Base-by-base conservation (phyloP, 2,113 vertebrate species). In the Dipodomys stephensi region DNA sequence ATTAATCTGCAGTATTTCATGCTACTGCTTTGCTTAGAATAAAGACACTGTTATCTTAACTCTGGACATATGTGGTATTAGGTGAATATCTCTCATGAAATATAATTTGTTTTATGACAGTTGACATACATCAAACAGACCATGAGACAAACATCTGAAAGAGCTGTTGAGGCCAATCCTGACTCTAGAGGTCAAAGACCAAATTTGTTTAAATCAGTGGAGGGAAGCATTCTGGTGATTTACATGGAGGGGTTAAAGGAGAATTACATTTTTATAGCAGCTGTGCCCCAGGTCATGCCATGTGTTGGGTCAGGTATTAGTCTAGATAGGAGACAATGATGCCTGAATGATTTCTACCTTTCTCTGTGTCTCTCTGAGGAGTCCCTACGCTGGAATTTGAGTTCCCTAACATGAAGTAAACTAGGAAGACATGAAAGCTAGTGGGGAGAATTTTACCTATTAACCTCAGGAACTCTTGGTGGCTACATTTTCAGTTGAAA, bases 201-300 rank as follows among this genome's bases (percentile, higher is more conserved):
- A 96, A 96, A 96, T 97, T 96, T 97, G 95, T 95, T 94, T 96
- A 94, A 96, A 92, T 97, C 92, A 93, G 82, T 87, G 32, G 49
- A 92, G 85, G 82, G 90, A 97, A 94, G 87, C 46, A 78, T 84
- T 91, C 64, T 76, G 11, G 76, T 97, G 94, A 97, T 97, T 97
- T 97, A 97, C 82, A n/a, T 53, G 32, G 71, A 96, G 44, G 13
- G 92, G 82, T 93, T 96, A 93, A 94, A 97, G 90, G 95, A 96
- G 74, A 96, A 90, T 90, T 94, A 82, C 95, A 60, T 92, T 96
- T 96, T 96, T 94, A 94, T 85, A 92, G 85, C 69, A 76, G 82
- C 74, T 94, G 90, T 83, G 74, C 87, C 71, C n/a, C 12, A 79
- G 95, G 84, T 90, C 93, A 86, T 25, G 11, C 49, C 78, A 83